Evolutionary conservation across 2,797 vertebrate species (phyloP), one percentile per base, ranked within the genome.

Genomic region (Tragelaphus oryx): DNA sequence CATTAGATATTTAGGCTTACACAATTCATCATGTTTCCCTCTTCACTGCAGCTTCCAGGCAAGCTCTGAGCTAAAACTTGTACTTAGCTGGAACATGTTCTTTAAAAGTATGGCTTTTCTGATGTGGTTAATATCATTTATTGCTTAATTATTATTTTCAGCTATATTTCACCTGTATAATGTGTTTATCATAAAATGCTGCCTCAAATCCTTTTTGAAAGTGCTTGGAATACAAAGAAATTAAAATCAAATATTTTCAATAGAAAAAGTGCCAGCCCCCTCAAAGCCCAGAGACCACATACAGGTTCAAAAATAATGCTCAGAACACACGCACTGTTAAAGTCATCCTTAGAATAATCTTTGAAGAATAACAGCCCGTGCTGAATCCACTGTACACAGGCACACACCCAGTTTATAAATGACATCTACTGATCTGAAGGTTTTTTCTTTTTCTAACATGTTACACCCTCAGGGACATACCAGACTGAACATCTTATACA

Each of bases 211-310:
- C 22, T 30, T 93, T 91, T 76, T 91, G 22, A 89, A 91, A 95
- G 52, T 68, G 93, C 50, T 7, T 74, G 28, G 22, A 26, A 48
- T 55, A 75, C n/a, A 86, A 95, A 93, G 18, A 94, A 85, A 89
- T 94, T 71, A 89, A 87, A 91, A 87, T 85, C 8, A 91, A 89
- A 86, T 62, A 12, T n/a, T 89, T 92, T 82, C 62, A 54, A 68
- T 18, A 83, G 17, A 82, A 89, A 97, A 74, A 93, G 12, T 87
- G 37, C 28, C 78, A 46, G n/a, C 33, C 62, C 44, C 10, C 33
- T 50, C 30, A 54, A 83, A 91, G 74, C 37, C n/a, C 78, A 81
- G 71, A 95, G 33, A 60, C 44, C 33, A 79, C 24, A 10, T 14
- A 76, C 2, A 76, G 50, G 44, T 74, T 26, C 30, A 82, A 71